Percentiles rank a stretch among this genome's conserved stretches.
Conservation (phyloP, 2,888 invertebrate species). For the Athetis lepigone region DNA sequence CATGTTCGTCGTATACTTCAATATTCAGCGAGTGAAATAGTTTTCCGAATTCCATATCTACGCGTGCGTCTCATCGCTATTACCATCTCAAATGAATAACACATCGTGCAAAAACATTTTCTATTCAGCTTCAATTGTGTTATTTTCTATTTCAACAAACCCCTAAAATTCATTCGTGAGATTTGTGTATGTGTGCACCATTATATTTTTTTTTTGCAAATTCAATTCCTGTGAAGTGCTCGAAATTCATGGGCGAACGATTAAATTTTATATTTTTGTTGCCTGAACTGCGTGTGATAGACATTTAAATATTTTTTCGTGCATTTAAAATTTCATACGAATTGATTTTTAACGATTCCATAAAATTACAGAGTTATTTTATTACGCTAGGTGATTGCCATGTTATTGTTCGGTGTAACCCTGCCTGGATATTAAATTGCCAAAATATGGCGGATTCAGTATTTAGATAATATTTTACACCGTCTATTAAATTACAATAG, state of each 20-base stretch:
- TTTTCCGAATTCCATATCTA: conserved; percentile 38
- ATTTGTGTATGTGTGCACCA: conserved; percentile 17
- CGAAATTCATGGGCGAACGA: conserved; percentile 36
- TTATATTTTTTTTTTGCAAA: conserved; percentile 38
- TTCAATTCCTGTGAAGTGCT: conserved; percentile 56
- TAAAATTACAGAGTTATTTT: conserved; percentile 39
- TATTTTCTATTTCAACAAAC: conserved; percentile 42
- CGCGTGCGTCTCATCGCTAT: conserved; percentile 14
- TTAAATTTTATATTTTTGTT: conserved; percentile 42
- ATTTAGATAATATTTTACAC: conserved; percentile 12
- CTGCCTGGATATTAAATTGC: conserved; percentile 1
- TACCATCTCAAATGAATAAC: conserved; percentile 33
- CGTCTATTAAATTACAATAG: conserved; percentile 37
- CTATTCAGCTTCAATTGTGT: conserved; percentile 36
- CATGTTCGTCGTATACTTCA: conserved; percentile 5
- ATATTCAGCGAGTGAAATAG: conserved; percentile 22
- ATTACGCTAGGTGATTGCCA: conserved; percentile 23
- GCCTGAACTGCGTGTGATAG: conserved; percentile 37
- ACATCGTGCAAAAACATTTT: conserved; percentile 43
- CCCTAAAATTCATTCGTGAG: conserved; percentile 38
- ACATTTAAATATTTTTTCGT: conserved; percentile 49
- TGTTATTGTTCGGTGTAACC: conserved; percentile 4
- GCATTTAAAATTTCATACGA: conserved; percentile 49
- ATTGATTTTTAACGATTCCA: conserved; percentile 37
- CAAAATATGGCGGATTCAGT: conserved; percentile 6